These are phyloP conservation scores for Tuta absoluta DNA, from an alignment of 2,888 invertebrate genomes.

Conservation along the genomic window DNA sequence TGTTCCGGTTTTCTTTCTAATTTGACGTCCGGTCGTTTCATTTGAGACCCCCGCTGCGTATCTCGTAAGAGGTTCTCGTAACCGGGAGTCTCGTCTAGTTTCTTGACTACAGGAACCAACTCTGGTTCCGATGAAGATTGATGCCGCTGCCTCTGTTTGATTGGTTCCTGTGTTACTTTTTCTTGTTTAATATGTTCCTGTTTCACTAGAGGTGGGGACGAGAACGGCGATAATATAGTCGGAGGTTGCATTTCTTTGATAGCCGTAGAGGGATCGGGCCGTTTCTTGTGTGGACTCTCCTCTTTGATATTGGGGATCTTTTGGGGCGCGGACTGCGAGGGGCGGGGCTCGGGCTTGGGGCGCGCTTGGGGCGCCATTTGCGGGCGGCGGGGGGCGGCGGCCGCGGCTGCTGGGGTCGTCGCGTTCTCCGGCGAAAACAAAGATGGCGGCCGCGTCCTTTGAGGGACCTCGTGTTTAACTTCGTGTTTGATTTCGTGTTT, in stretches of 20 bases:
- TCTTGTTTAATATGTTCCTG: constrained; percentile 20
- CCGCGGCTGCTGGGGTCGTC: constrained; percentile 48
- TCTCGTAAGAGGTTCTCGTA: constrained; percentile 82
- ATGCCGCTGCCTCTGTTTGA: constrained; percentile 58
- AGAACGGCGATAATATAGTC: constrained; percentile 75
- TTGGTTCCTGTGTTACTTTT: constrained; percentile 9
- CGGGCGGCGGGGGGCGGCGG: constrained; percentile 72
- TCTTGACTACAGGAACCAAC: constrained; percentile 82
- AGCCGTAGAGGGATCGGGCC: constrained; percentile 61
- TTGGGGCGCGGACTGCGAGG: constrained; percentile 48
- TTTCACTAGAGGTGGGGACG: constrained; percentile 55
- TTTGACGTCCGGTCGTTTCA: constrained; percentile 51
- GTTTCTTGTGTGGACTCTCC: constrained; percentile 53
- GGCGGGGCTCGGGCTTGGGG: constrained; percentile 48
- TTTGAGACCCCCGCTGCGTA: constrained; percentile 69
- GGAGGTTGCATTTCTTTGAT: constrained; percentile 71
- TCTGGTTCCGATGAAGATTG: constrained; percentile 82
- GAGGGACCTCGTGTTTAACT: constrained; percentile 30
- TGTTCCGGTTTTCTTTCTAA: constrained; percentile 57
- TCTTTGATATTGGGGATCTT: constrained; percentile 34
- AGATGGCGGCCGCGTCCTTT: constrained; percentile 79
- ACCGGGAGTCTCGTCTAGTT: constrained; percentile 83
- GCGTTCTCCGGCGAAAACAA: constrained; percentile 85
- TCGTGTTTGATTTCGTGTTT: too few species aligned
- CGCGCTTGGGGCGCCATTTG: constrained; percentile 45